Base-by-base conservation (phyloP, 2,888 invertebrate species). In the Limnephilus marmoratus region DNA sequence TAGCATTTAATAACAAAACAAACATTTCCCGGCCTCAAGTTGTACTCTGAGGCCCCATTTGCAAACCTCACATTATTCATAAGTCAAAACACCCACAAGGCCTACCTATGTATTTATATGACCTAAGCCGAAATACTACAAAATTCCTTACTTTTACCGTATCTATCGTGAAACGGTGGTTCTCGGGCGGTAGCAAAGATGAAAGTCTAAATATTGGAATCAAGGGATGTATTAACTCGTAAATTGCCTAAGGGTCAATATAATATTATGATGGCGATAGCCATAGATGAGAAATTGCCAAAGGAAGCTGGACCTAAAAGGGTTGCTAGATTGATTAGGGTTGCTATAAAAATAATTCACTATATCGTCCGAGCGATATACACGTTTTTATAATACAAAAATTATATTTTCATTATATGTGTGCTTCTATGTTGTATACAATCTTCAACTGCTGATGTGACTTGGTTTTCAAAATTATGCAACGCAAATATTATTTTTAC, bases 171-270 rank as follows among this genome's bases (percentile, higher is more conserved):
- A 83, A 18, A 9, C 34, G 24, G 37, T 41, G 13, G 18, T 13
- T 13, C 31, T 29, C 11, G 15, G 13, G 15, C 13, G 53, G 11
- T 29, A 12, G 45, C 45, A 45, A 53, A 86, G n/a, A 37, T 15
- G 86, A 45, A 15, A 49, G 18, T 18, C 45, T 49, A 86, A 86
- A 41, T 86, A 53, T 86, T 86, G 29, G 49, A 49, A 49, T 29
- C 86, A 86, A 49, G n/a, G n/a, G 49, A 86, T 49, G n/a, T 86
- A 86, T 49, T 41, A 86, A 86, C 68, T 86, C 86, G n/a, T 53
- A 86, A 68, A 68, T 68, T 24, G 68, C 24, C n/a, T 68, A 68
- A 68, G 24, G n/a, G 29, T 86, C 45, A 86, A 86, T 86, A 31
- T 29, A 24, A 29, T 24, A 24, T 45, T 45, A 86, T 49, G 83